Base-by-base conservation (phyloP, 1,140 invertebrate species). In the Andrena cerasifolii region DNA sequence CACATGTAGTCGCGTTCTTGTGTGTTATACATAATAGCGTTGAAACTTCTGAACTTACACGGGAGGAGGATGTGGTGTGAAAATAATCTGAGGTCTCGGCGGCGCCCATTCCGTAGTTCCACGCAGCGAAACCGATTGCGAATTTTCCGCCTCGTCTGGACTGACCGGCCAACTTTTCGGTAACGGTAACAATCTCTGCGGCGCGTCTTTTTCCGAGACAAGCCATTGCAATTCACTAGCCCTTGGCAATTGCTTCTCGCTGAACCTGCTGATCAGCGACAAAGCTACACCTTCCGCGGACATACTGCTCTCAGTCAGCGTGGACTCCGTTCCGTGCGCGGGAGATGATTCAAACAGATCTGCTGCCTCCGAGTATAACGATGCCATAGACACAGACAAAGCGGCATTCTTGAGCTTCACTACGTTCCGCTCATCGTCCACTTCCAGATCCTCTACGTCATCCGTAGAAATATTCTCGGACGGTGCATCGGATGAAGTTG, bases 61-160 rank as follows among this genome's bases (percentile, higher is more conserved):
- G 28, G 94, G 94, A 6, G 93, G 56, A 31, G 95, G 94, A 92
- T 97, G 96, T 68, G 96, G 92, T 16, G 96, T 97, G 86, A 97
- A 97, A 71, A 98, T 97, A 67, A 98, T 96, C 90, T 98, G 97
- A 18, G 96, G 94, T 76, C 97, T 92, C 0, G 97, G 97, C 18
- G 97, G 97, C 0, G 97, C 97, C 97, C 97, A 98, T 83, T 96
- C 96, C 40, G 93, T 84, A 14, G 96, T 97, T 14, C 97, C 97
- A 26, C 97, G 90, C 6, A 97, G 84, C 33, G 94, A 89, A 53
- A 94, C 94, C 75, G 94, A 84, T 65, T 91, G 84, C 49, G 90
- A 89, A 31, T 91, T 87, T 28, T 89, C 82, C 59, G 87, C 86
- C 74, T 93, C 90, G n/a, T 96, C 95, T 14, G 95, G 94, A 89